Conservation (phyloP, 1,140 invertebrate genomes). For the Papilio polytes region DNA sequence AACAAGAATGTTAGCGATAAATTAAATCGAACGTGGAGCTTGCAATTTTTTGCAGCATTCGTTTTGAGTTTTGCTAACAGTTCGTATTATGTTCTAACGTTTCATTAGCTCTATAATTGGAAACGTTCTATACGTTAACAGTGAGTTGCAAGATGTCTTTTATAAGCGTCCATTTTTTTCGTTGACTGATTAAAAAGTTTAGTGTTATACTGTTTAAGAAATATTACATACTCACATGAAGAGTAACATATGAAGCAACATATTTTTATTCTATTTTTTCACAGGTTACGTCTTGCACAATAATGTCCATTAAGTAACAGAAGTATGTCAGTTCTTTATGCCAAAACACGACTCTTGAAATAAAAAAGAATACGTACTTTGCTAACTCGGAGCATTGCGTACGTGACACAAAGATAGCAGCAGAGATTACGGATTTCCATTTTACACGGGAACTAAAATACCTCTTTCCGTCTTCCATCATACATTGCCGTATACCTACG, state of each 20-base stretch:
- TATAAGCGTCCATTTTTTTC: background rate
- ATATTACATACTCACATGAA: background rate
- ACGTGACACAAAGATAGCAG: background rate
- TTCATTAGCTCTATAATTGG: constrained; percentile 18
- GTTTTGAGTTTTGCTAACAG: constrained; percentile 22
- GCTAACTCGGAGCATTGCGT: background rate
- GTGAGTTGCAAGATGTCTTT: background rate
- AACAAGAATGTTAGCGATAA: constrained; percentile 5
- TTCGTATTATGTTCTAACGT: constrained; percentile 7
- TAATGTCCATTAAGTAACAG: background rate
- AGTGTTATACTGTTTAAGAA: too few relatives aligned
- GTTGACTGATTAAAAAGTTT: background rate
- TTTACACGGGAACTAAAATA: background rate
- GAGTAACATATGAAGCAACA: background rate
- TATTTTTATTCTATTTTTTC: background rate
- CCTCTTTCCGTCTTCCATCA: background rate
- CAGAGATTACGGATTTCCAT: constrained; percentile 22
- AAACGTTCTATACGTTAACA: background rate
- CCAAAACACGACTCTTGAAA: background rate
- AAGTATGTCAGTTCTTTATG: background rate
- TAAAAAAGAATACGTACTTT: background rate
- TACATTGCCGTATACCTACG: background rate
- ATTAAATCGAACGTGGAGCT: constrained; percentile 6
- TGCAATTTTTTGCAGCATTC: constrained; percentile 13
- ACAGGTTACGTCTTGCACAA: background rate